phyloP scores from a whole-genome alignment of 2,113 vertebrate genomes.

The Stegostoma tigrinum region DNA sequence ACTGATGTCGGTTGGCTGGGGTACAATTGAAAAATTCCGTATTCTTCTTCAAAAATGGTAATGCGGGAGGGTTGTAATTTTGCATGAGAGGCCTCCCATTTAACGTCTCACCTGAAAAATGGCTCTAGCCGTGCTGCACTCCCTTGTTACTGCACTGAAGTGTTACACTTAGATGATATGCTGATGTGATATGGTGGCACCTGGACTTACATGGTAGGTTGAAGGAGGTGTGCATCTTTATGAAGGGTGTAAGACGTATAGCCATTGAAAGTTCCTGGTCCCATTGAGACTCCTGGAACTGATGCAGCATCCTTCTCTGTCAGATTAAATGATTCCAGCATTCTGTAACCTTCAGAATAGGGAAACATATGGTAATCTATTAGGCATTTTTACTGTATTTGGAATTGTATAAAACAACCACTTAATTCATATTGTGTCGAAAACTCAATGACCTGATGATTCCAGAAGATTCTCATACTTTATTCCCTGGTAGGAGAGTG shows the following conservation, averaged over 20 bases:
- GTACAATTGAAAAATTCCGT: background rate
- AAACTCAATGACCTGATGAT: background rate
- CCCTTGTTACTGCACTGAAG: background rate
- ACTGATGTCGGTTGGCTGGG: background rate
- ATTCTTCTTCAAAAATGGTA: background rate
- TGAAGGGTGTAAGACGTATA: constrained; percentile 80
- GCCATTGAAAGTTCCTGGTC: constrained; percentile 89
- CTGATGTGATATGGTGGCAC: constrained; percentile 16
- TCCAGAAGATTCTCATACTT: background rate
- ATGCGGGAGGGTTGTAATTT: too few relatives aligned
- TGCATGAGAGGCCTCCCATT: background rate
- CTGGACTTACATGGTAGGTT: constrained; percentile 81
- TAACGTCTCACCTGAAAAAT: background rate
- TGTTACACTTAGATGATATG: background rate
- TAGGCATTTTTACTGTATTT: background rate
- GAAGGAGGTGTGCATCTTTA: constrained; percentile 77
- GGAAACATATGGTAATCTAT: background rate
- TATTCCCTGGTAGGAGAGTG: background rate
- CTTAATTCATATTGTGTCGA: background rate
- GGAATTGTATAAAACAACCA: background rate
- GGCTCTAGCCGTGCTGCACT: background rate
- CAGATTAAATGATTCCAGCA: constrained; percentile 93
- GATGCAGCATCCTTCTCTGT: constrained; percentile 83
- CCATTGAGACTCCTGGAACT: constrained; percentile 81
- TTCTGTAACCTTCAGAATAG: constrained; percentile 76